Conservation (phyloP, 2,797 vertebrate species). For the Rhynchonycteris naso region DNA sequence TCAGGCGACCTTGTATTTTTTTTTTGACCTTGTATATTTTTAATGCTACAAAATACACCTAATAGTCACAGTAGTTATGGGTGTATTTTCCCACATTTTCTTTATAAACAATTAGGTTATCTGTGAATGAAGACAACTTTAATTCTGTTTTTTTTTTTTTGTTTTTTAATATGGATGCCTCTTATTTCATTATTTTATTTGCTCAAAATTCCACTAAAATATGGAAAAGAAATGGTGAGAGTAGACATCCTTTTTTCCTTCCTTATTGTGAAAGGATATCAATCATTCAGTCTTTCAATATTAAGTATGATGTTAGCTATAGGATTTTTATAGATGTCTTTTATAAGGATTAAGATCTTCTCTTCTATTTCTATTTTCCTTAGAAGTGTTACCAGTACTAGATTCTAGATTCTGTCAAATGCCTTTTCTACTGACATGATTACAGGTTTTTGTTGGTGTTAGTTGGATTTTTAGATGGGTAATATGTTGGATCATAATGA, state of each 20-base stretch:
- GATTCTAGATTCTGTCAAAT: neutral
- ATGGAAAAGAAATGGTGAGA: neutral
- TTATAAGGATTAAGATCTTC: neutral
- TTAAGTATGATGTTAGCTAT: neutral
- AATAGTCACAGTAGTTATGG: neutral
- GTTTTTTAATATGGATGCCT: neutral
- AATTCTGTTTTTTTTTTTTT: neutral
- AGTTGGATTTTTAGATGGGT: neutral
- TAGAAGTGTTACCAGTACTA: neutral
- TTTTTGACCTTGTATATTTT: no score
- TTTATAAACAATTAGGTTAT: neutral
- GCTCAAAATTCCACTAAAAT: neutral
- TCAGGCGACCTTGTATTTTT: no score
- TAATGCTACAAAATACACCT: neutral
- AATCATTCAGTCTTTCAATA: neutral
- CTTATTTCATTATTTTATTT: neutral
- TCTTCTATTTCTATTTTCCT: neutral
- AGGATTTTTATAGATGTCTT: neutral
- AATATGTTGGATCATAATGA: neutral
- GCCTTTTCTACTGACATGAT: neutral
- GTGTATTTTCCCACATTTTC: neutral
- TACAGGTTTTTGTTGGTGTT: neutral
- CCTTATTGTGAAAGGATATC: neutral
- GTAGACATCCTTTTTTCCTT: neutral
- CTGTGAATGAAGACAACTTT: neutral